A percentile compares a stretch with the other conserved stretches of the same genome.
phyloP scores from a whole-genome alignment of 1,140 invertebrate genomes.

The Heliconius himera region DNA sequence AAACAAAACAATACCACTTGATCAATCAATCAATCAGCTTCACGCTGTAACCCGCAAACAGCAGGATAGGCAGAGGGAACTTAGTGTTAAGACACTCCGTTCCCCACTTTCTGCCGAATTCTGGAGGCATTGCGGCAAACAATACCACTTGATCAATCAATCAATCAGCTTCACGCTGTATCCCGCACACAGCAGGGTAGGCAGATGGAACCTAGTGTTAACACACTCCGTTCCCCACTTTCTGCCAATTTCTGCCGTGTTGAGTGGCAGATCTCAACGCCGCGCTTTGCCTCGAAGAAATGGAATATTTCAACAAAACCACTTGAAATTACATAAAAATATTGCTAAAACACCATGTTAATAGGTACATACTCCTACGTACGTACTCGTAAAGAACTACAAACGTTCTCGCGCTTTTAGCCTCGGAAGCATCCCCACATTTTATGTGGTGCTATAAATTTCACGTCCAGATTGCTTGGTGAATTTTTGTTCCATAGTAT shows the following conservation, averaged over 20 bases:
- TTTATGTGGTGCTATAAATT: constrained; percentile 77
- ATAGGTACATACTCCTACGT: neutral
- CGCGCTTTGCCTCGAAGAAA: no score
- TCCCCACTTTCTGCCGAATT: no score
- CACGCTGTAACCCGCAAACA: no score
- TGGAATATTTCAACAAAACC: neutral
- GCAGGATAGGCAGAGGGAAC: no score
- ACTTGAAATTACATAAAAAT: neutral
- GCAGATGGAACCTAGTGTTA: no score
- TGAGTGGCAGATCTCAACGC: no score
- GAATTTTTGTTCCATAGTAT: constrained; percentile 59
- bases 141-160: neutral
- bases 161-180: no score
- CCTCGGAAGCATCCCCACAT: constrained; percentile 63
- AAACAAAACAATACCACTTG: neutral
- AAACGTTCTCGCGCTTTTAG: constrained; percentile 56
- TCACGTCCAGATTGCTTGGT: constrained; percentile 68
- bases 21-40: no score
- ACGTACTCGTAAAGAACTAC: constrained; percentile 20
- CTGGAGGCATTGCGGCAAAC: neutral
- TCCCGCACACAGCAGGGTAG: no score
- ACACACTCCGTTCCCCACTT: no score
- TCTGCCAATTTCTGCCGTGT: no score
- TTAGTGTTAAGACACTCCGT: no score
- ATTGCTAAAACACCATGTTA: neutral